Evolutionary conservation across 1,140 invertebrate species (phyloP).

Genomic region (Doryteuthis pealeii): DNA sequence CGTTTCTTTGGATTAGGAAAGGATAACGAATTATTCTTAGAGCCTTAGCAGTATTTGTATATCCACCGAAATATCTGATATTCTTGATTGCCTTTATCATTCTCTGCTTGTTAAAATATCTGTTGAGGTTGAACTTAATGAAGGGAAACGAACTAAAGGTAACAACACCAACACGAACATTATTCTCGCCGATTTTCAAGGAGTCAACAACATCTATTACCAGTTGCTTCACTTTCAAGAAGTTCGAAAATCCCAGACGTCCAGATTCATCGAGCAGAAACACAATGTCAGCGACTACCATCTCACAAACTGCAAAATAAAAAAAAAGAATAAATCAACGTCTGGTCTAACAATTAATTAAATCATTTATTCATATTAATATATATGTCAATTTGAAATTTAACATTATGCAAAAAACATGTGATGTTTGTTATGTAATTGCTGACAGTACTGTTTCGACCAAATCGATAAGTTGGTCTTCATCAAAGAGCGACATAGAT

Average conservation of each 20-base stretch:
- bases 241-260: conserved; percentile 12
- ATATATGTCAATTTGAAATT: no score
- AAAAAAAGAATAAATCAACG: no score
- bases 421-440: no score
- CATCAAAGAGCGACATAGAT: no score
- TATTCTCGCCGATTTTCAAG: conserved; percentile 16
- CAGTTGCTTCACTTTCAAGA: conserved; percentile 14
- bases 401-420: no score
- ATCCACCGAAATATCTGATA: conserved; percentile 7
- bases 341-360: no score
- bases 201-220: conserved; percentile 12
- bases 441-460: no score
- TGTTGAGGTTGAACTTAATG: conserved; percentile 21
- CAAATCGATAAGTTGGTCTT: no score
- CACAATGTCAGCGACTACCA: conserved; percentile 1
- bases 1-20: conserved; percentile 19
- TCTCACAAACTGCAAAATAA: neutral
- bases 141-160: conserved; percentile 34
- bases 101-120: neutral
- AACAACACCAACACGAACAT: conserved; percentile 22
- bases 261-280: conserved; percentile 15
- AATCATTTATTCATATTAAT: no score
- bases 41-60: neutral
- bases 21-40: conserved; percentile 15
- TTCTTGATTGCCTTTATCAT: conserved; percentile 8